Evolutionary conservation across 1,140 invertebrate genomes (phyloP).

Genomic region (Drosophila setifemur): DNA sequence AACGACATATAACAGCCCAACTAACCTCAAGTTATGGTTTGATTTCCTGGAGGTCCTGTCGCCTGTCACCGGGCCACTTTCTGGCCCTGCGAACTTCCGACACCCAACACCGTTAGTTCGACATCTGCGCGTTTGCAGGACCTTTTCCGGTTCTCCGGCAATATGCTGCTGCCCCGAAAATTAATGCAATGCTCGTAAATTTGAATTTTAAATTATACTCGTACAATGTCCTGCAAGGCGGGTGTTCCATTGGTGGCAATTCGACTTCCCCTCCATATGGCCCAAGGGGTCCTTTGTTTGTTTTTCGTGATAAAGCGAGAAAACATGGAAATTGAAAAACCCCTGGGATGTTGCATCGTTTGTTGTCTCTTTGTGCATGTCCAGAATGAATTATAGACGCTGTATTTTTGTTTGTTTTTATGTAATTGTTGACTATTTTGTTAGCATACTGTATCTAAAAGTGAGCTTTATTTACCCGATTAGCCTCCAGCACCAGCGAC

Average conservation of each 20-base stretch:
- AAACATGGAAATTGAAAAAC: not conserved
- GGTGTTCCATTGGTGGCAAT: not conserved
- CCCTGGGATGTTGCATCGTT: not conserved
- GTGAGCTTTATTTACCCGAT: not conserved
- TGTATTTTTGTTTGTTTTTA: not conserved
- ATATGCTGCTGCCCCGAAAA: slow-evolving; percentile 49
- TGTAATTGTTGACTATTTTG: too few species aligned
- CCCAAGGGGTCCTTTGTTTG: slow-evolving; percentile 3
- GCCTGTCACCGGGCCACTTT: too few species aligned
- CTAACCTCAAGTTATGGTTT: slow-evolving; percentile 38
- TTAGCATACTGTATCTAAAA: not conserved
- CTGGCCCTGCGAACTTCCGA: not conserved
- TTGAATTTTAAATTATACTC: slow-evolving; percentile 71
- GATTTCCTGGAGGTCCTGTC: not conserved
- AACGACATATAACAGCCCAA: slow-evolving; percentile 36
- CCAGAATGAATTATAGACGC: slow-evolving; percentile 18
- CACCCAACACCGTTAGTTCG: not conserved
- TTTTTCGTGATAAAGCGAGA: not conserved
- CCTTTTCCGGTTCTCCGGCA: slow-evolving; percentile 52
- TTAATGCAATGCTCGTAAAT: slow-evolving; percentile 70
- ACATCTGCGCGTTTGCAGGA: slow-evolving; percentile 25
- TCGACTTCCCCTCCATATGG: not conserved
- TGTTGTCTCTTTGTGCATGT: slow-evolving; percentile 16
- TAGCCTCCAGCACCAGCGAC: slow-evolving; percentile 82
- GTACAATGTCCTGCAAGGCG: slow-evolving; percentile 26